phyloP scores from a whole-genome alignment of 2,888 invertebrate genomes.

The Diaprepes abbreviatus region DNA sequence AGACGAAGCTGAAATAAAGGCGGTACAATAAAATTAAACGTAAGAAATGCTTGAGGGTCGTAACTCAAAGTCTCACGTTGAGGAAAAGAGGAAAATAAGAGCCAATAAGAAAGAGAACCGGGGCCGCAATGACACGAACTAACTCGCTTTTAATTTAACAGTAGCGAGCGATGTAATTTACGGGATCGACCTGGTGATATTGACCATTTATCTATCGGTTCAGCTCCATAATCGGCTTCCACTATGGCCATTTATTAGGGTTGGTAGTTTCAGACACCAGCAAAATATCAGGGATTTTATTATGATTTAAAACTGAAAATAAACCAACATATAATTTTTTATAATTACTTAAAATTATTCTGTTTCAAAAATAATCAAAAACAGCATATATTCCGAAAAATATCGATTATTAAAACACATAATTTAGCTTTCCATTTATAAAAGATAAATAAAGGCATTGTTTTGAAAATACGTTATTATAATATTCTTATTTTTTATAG shows the following conservation, averaged over 20 bases:
- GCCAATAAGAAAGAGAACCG: slow-evolving; percentile 42
- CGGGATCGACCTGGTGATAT: slow-evolving; percentile 64
- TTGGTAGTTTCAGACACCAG: neutral
- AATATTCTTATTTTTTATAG: too few species aligned
- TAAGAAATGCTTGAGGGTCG: slow-evolving; percentile 35
- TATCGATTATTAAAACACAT: too few species aligned
- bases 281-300: neutral
- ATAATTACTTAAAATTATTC: too few species aligned
- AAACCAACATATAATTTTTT: too few species aligned
- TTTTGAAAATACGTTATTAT: too few species aligned
- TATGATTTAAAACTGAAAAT: too few species aligned
- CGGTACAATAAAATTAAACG: slow-evolving; percentile 42
- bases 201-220: slow-evolving; percentile 63
- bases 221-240: slow-evolving; percentile 35
- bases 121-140: slow-evolving; percentile 39
- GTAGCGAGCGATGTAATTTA: slow-evolving; percentile 65
- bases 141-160: slow-evolving; percentile 67
- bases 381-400: too few species aligned
- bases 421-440: too few species aligned
- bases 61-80: slow-evolving; percentile 46
- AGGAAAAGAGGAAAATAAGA: slow-evolving; percentile 31
- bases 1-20: slow-evolving; percentile 24
- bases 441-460: too few species aligned
- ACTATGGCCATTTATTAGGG: slow-evolving; percentile 11
- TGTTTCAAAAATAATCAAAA: too few species aligned